phyloP scores from a whole-genome alignment of 2,888 invertebrate genomes.

The Pterostichus niger region DNA sequence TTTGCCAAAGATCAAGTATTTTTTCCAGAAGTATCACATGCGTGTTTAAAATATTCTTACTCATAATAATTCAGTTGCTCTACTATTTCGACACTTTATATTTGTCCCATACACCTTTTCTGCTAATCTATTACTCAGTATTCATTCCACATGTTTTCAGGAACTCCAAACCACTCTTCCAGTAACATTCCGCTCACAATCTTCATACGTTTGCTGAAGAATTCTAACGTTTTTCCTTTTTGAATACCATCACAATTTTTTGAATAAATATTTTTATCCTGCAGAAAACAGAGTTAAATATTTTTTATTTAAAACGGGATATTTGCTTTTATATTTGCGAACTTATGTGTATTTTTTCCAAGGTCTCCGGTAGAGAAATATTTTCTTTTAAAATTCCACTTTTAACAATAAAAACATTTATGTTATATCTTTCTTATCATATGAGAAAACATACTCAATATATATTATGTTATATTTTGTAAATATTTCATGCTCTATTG shows the following conservation, averaged over 20 bases:
- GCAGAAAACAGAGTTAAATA: slow-evolving; percentile 15
- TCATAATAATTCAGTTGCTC: slow-evolving; percentile 30
- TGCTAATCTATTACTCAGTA: slow-evolving; percentile 35
- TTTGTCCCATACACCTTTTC: slow-evolving; percentile 14
- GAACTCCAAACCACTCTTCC: slow-evolving; percentile 32
- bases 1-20: not conserved
- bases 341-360: slow-evolving; percentile 16
- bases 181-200: slow-evolving; percentile 16
- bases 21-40: not conserved
- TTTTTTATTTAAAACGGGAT: slow-evolving; percentile 22
- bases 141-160: slow-evolving; percentile 23
- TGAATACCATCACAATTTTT: slow-evolving; percentile 19
- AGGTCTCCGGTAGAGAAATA: not conserved
- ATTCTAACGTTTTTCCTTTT: slow-evolving; percentile 38
- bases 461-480: no score
- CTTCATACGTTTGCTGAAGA: slow-evolving; percentile 22
- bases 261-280: slow-evolving; percentile 23
- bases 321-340: slow-evolving; percentile 38
- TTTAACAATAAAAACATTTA: slow-evolving; percentile 23
- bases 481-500: no score
- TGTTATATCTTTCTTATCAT: not conserved
- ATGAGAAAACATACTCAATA: not conserved
- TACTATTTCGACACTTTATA: not conserved
- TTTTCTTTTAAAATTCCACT: not conserved
- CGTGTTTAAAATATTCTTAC: slow-evolving; percentile 32